Base-by-base conservation (phyloP, 2,797 vertebrate species). In the Mustela erminea region DNA sequence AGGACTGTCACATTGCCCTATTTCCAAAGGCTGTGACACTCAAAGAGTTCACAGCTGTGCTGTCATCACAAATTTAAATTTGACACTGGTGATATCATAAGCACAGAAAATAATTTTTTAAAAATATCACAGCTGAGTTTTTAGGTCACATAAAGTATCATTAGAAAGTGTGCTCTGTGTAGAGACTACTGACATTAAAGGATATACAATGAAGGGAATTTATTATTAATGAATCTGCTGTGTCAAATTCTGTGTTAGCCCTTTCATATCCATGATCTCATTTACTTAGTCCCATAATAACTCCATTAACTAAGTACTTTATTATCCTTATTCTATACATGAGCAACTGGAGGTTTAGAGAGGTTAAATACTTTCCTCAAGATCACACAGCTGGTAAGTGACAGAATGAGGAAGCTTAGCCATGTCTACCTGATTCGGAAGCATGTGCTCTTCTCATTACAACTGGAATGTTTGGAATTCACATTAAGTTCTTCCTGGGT, bases 41-140 rank as follows among this genome's bases (percentile, higher is more conserved):
- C 88, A 66, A n/a, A 78, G 87, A 88, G 81, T 60, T 96, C 89
- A 43, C 81, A 95, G 81, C 87, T 96, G 84, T 52, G 82, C 70
- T 95, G 77, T 90, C 97, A 97, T 83, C 43, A 3, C 56, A 86
- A 64, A 87, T 66, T 93, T 93, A 70, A 90, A 93, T 87, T 86
- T 87, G 96, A 97, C 93, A 72, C 86, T 58, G 86, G 58, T 90
- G 95, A 91, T 85, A 82, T 70, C 93, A 95, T 88, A 92, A 43
- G 60, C 32, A 56, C 13, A 78, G 92, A 90, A 96, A 52, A 90
- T 35, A 78, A 62, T 81, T 88, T 88, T 85, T 90, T 8, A 41
- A 94, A 97, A 92, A 72, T 77, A 95, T 85, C 83, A 87, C 75
- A 72, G 64, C 56, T n/a, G n/a, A 87, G 66, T n/a, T 88, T 95